These are phyloP conservation scores for Echinarachnius parma DNA, from an alignment of 53 echinoderm and acorn worm genomes.

Conservation along the genomic window DNA sequence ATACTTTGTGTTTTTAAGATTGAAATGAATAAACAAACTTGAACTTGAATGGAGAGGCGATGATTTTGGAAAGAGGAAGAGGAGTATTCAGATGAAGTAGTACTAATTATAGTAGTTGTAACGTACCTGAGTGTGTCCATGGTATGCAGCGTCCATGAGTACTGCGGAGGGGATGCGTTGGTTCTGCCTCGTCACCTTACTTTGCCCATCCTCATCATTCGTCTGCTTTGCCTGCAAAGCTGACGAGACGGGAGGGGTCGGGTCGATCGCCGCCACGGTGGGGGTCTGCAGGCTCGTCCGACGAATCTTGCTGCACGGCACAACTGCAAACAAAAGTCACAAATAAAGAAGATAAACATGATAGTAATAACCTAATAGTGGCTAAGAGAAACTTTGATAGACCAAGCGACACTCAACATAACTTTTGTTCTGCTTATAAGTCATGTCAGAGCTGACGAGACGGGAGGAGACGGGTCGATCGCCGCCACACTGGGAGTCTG, in stretches of 20 bases:
- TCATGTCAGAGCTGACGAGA: neutral
- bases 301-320: constrained; percentile 31
- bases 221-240: constrained; percentile 45
- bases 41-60: too few relatives aligned
- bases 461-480: neutral
- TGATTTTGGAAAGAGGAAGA: too few relatives aligned
- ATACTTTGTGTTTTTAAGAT: too few relatives aligned
- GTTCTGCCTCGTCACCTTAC: neutral
- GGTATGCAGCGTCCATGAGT: constrained; percentile 24
- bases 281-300: constrained; percentile 38
- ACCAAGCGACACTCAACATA: too few relatives aligned
- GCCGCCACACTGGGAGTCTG: neutral
- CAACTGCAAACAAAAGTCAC: neutral
- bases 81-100: too few relatives aligned
- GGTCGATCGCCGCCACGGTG: constrained; percentile 34
- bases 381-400: too few relatives aligned
- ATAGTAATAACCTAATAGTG: too few relatives aligned
- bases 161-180: constrained; percentile 33
- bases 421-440: too few relatives aligned
- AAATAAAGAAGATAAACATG: neutral
- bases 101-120: too few relatives aligned
- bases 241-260: constrained; percentile 9
- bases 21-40: too few relatives aligned
- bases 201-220: neutral
- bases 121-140: constrained; percentile 28